phyloP scores from a whole-genome alignment of 2,797 vertebrate genomes.

The Neostethus bicornis region DNA sequence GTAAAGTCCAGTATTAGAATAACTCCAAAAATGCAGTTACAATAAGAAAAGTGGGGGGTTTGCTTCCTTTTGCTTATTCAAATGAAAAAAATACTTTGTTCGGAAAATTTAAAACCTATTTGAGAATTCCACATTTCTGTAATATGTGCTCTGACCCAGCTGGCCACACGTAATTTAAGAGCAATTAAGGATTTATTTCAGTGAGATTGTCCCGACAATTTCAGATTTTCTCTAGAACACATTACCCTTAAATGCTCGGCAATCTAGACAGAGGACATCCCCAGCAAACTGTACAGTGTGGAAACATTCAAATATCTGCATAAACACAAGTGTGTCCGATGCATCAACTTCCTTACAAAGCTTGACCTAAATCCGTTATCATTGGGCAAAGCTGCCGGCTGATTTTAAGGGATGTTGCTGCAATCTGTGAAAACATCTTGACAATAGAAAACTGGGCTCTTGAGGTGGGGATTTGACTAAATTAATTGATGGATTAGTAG shows the following conservation, averaged over 20 bases:
- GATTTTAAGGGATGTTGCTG: no score
- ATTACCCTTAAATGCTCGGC: not conserved
- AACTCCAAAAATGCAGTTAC: slow-evolving; percentile 2
- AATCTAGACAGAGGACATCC: not conserved
- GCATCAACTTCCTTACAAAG: no score
- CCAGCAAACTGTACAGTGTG: not conserved
- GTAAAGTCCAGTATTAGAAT: slow-evolving; percentile 14
- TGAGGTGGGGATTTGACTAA: no score
- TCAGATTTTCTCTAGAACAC: not conserved
- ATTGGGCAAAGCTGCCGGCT: no score
- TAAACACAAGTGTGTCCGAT: not conserved
- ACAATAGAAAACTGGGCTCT: not conserved
- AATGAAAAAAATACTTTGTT: no score
- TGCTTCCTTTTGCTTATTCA: not conserved
- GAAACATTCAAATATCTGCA: not conserved
- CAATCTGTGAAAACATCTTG: no score
- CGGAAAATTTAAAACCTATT: no score
- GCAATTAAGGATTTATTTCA: not conserved
- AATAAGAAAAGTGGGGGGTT: slow-evolving; percentile 1
- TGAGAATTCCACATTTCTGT: not conserved
- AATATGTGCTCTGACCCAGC: not conserved
- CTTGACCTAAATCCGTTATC: no score
- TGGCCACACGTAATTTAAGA: not conserved
- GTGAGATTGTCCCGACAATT: not conserved
- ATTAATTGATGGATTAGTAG: not conserved